Conservation (phyloP, 1,140 invertebrate species). For the Metopolophium dirhodum region DNA sequence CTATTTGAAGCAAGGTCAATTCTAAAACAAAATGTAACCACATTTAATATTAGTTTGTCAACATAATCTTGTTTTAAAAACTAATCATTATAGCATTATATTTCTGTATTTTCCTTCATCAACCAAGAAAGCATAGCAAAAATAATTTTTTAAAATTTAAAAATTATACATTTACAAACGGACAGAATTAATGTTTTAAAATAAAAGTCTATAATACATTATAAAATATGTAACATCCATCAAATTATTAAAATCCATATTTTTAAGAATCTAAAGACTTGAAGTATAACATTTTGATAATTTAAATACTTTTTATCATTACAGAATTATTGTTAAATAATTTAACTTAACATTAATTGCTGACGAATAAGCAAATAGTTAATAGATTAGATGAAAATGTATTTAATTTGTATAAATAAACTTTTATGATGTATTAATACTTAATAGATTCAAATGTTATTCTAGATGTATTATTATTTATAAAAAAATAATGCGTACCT, state of each 20-base stretch:
- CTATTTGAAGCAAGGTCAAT: not conserved
- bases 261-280: not conserved
- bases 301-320: not conserved
- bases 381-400: not conserved
- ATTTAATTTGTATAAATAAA: not conserved
- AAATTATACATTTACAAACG: not conserved
- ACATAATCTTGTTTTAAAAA: not conserved
- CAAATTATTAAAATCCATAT: not conserved
- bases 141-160: not conserved
- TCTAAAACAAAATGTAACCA: conserved; percentile 10
- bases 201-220: not conserved
- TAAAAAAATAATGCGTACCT: not conserved
- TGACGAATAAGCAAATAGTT: not conserved
- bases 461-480: not conserved
- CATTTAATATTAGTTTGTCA: not conserved
- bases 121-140: not conserved
- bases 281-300: not conserved
- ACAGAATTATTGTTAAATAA: not conserved
- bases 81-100: not conserved
- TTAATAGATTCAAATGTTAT: not conserved
- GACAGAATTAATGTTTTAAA: not conserved
- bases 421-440: not conserved
- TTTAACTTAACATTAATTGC: not conserved
- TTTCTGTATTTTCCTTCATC: not conserved
- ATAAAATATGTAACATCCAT: not conserved